Conservation (phyloP, 2,888 invertebrate species). For the Protula sp. region DNA sequence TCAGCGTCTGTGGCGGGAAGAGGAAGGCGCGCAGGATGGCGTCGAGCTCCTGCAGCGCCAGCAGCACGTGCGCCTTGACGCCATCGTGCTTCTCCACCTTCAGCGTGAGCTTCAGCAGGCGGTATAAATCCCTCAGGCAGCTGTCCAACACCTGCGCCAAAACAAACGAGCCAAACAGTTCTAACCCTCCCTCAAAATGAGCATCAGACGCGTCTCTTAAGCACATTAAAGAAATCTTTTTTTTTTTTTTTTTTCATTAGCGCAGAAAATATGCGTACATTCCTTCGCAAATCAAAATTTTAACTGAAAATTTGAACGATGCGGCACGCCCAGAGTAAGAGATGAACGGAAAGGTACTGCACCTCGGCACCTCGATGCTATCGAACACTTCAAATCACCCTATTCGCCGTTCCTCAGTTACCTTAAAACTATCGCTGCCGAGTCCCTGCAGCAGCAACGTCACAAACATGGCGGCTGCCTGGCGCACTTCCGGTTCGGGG, state of each 20-base stretch:
- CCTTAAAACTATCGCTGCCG: slow-evolving; percentile 64
- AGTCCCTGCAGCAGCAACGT: slow-evolving; percentile 70
- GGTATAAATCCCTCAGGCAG: slow-evolving; percentile 67
- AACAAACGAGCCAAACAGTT: background rate
- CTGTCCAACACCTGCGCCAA: slow-evolving; percentile 61
- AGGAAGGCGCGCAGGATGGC: slow-evolving; percentile 63
- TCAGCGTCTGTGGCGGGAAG: slow-evolving; percentile 59
- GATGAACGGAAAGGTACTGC: too few species aligned
- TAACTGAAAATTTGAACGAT: too few species aligned
- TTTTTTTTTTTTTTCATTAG: too few species aligned
- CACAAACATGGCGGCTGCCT: slow-evolving; percentile 75
- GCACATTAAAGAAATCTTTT: too few species aligned
- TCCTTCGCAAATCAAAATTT: too few species aligned
- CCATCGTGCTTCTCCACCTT: slow-evolving; percentile 65
- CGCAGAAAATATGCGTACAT: too few species aligned
- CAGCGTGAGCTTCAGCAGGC: slow-evolving; percentile 65
- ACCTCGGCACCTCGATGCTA: too few species aligned
- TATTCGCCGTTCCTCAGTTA: too few species aligned
- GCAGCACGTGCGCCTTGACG: slow-evolving; percentile 68
- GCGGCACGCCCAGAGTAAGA: too few species aligned
- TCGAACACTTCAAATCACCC: too few species aligned
- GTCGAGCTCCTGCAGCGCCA: slow-evolving; percentile 73
- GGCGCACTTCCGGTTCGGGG: slow-evolving; percentile 67
- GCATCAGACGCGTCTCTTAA: too few species aligned
- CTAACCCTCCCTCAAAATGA: too few species aligned